Percentiles rank a stretch among this genome's conserved stretches.
Conservation (phyloP, 2,797 vertebrate species). For the Aplochiton taeniatus region DNA sequence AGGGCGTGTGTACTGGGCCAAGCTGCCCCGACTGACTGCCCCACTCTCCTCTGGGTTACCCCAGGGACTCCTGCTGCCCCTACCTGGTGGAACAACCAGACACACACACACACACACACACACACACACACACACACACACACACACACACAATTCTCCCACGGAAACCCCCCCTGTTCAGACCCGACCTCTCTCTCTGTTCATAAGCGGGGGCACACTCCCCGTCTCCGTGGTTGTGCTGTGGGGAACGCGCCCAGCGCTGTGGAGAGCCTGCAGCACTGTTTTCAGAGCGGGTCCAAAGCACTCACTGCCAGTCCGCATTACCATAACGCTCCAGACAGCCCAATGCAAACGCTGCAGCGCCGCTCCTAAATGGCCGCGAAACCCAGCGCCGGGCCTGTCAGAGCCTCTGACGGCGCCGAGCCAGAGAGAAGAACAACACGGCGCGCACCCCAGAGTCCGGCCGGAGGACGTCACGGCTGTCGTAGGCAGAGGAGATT, state of each 20-base stretch:
- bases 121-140: not conserved
- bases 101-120: not conserved
- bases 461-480: no score
- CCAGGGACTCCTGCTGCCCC: not conserved
- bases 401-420: not conserved
- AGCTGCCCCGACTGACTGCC: no score
- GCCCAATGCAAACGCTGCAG: not conserved
- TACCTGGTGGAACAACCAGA: not conserved
- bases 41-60: not conserved
- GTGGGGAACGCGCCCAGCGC: slow-evolving; percentile 9
- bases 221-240: no score
- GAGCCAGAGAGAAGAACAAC: no score
- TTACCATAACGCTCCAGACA: not conserved
- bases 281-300: slow-evolving; percentile 32
- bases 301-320: slow-evolving; percentile 16
- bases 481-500: no score
- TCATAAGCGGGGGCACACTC: no score
- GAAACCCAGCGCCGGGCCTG: not conserved
- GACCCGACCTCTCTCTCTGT: not conserved
- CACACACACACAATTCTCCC: not conserved
- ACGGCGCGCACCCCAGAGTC: no score
- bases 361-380: not conserved
- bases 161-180: not conserved
- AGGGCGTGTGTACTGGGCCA: no score
- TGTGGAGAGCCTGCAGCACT: slow-evolving; percentile 34